A percentile compares a stretch with the other conserved stretches of the same genome.
Conservation (phyloP, 1,140 invertebrate genomes). For the Laodelphax striatellus region DNA sequence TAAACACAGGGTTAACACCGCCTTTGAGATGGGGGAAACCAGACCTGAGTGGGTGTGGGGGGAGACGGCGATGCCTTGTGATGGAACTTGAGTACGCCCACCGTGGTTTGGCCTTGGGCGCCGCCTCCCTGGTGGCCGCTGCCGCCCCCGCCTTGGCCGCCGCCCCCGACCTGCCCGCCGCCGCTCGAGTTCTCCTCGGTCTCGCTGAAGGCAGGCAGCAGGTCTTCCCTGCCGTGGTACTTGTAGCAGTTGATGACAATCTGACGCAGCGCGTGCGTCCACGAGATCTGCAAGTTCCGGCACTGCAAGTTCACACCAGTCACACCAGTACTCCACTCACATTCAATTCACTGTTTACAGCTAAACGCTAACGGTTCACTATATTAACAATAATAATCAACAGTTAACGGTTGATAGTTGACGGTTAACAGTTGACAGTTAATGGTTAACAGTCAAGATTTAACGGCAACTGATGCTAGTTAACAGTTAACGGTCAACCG, state of each 20-base stretch:
- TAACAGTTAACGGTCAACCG: too few relatives aligned
- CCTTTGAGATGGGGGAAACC: not conserved
- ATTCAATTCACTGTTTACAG: not conserved
- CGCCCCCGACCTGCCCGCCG: slow-evolving; percentile 42
- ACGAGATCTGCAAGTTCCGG: slow-evolving; percentile 67
- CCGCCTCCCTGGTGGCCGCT: not conserved
- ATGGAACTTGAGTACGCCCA: not conserved
- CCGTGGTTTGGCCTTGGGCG: too few relatives aligned
- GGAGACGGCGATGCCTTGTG: not conserved
- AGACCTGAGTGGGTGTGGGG: not conserved
- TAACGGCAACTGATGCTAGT: too few relatives aligned
- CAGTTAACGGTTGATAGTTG: too few relatives aligned
- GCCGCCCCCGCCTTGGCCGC: not conserved
- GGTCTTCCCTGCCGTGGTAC: slow-evolving; percentile 91
- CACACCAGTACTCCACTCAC: not conserved
- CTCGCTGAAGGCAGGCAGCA: slow-evolving; percentile 86
- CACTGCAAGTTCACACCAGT: slow-evolving; percentile 13
- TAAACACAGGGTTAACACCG: not conserved
- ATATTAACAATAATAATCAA: too few relatives aligned
- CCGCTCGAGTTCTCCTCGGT: slow-evolving; percentile 62
- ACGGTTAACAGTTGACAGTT: too few relatives aligned
- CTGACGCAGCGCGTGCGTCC: slow-evolving; percentile 94
- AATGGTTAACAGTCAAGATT: too few relatives aligned
- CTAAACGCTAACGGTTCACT: too few relatives aligned
- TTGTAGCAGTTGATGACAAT: slow-evolving; percentile 98